Percentiles rank a stretch among this genome's conserved stretches.
Evolutionary conservation across 1,140 invertebrate species (phyloP).

Genomic region (Drosophila miranda): DNA sequence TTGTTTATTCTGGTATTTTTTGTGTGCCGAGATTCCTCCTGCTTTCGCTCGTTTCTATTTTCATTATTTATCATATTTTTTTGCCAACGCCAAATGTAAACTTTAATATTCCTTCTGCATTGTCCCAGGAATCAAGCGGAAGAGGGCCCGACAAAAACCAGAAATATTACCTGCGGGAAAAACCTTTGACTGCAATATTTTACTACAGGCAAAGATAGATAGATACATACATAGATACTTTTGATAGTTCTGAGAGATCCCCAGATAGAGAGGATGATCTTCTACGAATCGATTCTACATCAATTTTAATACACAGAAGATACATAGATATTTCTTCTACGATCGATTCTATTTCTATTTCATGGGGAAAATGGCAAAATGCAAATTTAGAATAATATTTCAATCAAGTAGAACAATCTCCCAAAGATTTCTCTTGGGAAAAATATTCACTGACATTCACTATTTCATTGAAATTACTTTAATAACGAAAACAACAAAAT

Average conservation of each 20-base stretch:
- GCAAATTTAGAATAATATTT: constrained; percentile 8
- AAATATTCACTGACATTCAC: constrained; percentile 25
- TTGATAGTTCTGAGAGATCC: no score
- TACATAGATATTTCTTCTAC: no score
- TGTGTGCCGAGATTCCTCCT: constrained; percentile 18
- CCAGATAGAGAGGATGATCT: no score
- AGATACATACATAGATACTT: no score
- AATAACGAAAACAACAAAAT: constrained; percentile 17
- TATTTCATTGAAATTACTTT: constrained; percentile 47
- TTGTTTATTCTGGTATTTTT: constrained; percentile 60
- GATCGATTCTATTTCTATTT: no score
- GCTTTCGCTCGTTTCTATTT: constrained; percentile 39
- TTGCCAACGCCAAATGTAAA: constrained; percentile 51
- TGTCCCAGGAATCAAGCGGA: constrained; percentile 11
- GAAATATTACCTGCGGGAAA: constrained; percentile 12
- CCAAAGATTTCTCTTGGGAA: constrained; percentile 2
- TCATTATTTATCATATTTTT: constrained; percentile 64
- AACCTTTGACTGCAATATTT: not conserved
- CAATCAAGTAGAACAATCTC: constrained; percentile 13
- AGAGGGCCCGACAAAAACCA: constrained; percentile 8
- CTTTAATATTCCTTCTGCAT: constrained; percentile 50
- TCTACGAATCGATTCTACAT: no score
- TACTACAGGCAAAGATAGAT: not conserved
- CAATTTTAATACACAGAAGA: no score
- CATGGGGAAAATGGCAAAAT: no score